A percentile compares a stretch with the other conserved stretches of the same genome.
phyloP scores from a whole-genome alignment of 2,888 invertebrate species.

The Agelastica alni region DNA sequence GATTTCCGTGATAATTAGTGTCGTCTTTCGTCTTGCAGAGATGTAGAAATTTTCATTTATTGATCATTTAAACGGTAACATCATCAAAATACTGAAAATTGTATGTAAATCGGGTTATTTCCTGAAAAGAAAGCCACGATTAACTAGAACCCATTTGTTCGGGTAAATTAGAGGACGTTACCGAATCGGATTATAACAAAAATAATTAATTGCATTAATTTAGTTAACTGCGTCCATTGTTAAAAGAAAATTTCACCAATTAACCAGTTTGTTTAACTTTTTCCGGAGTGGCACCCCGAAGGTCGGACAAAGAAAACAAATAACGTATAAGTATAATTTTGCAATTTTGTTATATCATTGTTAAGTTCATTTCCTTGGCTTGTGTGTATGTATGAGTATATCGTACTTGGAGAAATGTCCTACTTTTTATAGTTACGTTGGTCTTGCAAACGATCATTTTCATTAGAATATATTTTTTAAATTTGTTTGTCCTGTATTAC shows the following conservation, averaged over 20 bases:
- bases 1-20: too few relatives aligned
- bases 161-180: too few relatives aligned
- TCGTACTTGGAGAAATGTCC: conserved; percentile 26
- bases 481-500: neutral
- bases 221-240: too few relatives aligned
- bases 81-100: too few relatives aligned
- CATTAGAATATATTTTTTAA: conserved; percentile 4
- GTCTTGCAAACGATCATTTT: conserved; percentile 21
- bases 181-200: too few relatives aligned
- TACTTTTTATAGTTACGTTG: conserved; percentile 21
- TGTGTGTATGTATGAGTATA: neutral
- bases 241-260: neutral
- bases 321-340: conserved; percentile 44
- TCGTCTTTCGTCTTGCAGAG: too few relatives aligned
- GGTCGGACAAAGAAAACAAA: conserved; percentile 39
- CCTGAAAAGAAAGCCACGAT: too few relatives aligned
- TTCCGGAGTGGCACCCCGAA: conserved; percentile 1
- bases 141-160: too few relatives aligned
- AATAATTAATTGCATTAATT: too few relatives aligned
- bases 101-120: too few relatives aligned
- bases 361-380: conserved; percentile 32
- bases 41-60: too few relatives aligned
- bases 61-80: too few relatives aligned
- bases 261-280: neutral
- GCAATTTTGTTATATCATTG: conserved; percentile 35